Evolutionary conservation across 2,888 invertebrate genomes (phyloP).

Genomic region (Caenorhabditis macrosperma): DNA sequence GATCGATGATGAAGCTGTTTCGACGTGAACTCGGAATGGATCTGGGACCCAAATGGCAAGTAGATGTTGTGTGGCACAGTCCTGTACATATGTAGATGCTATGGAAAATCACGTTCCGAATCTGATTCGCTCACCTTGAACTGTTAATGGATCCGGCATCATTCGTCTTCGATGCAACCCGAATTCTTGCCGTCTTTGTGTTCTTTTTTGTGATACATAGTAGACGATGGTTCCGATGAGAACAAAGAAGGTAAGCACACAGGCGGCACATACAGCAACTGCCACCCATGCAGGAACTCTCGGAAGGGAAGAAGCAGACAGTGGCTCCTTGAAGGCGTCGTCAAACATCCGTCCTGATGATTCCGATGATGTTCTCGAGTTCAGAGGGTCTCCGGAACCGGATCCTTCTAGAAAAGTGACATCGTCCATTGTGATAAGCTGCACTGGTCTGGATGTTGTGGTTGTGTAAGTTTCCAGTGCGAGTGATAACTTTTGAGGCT

Average conservation of each 20-base stretch:
- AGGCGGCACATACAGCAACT: conserved; percentile 17
- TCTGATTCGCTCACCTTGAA: conserved; percentile 10
- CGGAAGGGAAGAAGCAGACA: neutral
- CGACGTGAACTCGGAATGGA: neutral
- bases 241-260: conserved; percentile 24
- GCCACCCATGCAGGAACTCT: conserved; percentile 36
- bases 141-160: conserved; percentile 45
- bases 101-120: too few species aligned
- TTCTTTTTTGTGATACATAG: conserved; percentile 12
- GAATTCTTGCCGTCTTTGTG: neutral
- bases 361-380: neutral
- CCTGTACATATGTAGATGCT: too few species aligned
- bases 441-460: conserved; percentile 12
- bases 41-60: neutral
- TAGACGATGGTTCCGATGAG: conserved; percentile 28
- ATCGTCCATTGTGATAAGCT: conserved; percentile 40
- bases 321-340: conserved; percentile 1
- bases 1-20: conserved; percentile 28
- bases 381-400: neutral
- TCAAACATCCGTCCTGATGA: conserved; percentile 32
- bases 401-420: conserved; percentile 14
- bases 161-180: neutral
- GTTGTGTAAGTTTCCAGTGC: conserved; percentile 48
- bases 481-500: conserved; percentile 43
- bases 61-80: conserved; percentile 8